Base-by-base conservation (phyloP, 2,888 invertebrate species). In the Dryocosmus kuriphilus region DNA sequence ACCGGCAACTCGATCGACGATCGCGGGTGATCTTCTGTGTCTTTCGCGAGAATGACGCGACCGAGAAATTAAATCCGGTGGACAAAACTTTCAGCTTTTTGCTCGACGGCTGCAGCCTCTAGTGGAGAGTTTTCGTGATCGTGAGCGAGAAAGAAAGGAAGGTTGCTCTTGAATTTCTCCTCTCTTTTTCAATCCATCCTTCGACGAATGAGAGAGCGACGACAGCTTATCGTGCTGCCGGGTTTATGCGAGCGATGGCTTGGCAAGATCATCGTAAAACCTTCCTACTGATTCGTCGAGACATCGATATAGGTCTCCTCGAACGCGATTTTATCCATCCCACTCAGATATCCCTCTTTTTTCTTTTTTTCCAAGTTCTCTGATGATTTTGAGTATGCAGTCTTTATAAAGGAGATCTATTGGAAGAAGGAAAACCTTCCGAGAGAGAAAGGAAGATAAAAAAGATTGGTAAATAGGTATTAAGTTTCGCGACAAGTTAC, bases 221-320 rank as follows among this genome's bases (percentile, higher is more conserved):
- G 74, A 75, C 75, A 77, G 80, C 81, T 83, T 83, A 82, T 83
- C 82, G 82, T 46, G 75, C 67, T 74, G 79, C 46, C 76, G 77
- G 79, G 76, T 83, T 84, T 83, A 84, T 84, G 81, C 82, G 80
- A 82, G 76, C 80, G 80, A 83, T 83, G 76, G 76, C 80, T 79
- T 81, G 73, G 65, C 78, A 35, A 80, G 83, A 84, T 85, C 82
- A 80, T 84, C 84, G 79, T 86, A 85, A 85, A 85, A 86, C 79
- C 79, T 84, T 81, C 80, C 81, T 85, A 83, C 82, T 83, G 82
- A 81, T n/a, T n/a, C n/a, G n/a, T n/a, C 81, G 78, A 80, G 61
- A 77, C 76, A 79, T 79, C 77, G 80, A 78, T 80, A 67, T 75
- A 55, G 67, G 73, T 19, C 41, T 75, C 51, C 61, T 51, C 35